Evolutionary conservation across 2,888 invertebrate species (phyloP), one percentile per base, ranked within the genome.

Genomic region (Drosophila parthenogenetica): DNA sequence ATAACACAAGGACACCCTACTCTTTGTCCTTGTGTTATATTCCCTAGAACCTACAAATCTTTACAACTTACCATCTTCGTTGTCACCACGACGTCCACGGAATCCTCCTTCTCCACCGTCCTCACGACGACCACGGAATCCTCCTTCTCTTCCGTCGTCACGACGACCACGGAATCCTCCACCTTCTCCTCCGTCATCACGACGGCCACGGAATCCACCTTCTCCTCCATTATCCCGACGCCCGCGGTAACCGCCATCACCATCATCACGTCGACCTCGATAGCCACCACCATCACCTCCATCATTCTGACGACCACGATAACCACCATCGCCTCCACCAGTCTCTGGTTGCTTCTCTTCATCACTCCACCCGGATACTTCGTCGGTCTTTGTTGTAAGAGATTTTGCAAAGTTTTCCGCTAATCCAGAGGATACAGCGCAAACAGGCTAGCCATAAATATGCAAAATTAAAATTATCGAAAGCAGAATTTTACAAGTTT

Each of bases 301-400:
- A 0, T 69, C 57, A 2, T 22, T 5, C 1, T 5, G 22, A 5
- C 5, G 22, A 0, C 42, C 63, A 5, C 8, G 16, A 3, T 10
- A 14, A 14, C 5, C 25, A 4, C 49, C 51, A 10, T 22, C 35
- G n/a, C 39, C 29, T 29, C 29, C 57, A 8, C 19, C 50, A 8
- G 17, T 46, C 0, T 45, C 32, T 8, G 10, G 22, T 0, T 43
- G 35, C n/a, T 40, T 39, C 5, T 71, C 70, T 0, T 66, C 78
- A 49, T 69, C 73, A 11, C 60, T 65, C 80, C 83, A 79, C 0
- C 8, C 81, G 3, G 60, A 39, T 1, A 25, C 29, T 0, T 62
- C 40, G n/a, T 54, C 48, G 1, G 32, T 0, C 13, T 16, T 19
- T 4, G 35, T 49, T 5, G 39, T 7, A 11, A 32, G 37, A 16